Evolutionary conservation across 1,140 invertebrate species (phyloP).

Genomic region (Lepidurus apus): DNA sequence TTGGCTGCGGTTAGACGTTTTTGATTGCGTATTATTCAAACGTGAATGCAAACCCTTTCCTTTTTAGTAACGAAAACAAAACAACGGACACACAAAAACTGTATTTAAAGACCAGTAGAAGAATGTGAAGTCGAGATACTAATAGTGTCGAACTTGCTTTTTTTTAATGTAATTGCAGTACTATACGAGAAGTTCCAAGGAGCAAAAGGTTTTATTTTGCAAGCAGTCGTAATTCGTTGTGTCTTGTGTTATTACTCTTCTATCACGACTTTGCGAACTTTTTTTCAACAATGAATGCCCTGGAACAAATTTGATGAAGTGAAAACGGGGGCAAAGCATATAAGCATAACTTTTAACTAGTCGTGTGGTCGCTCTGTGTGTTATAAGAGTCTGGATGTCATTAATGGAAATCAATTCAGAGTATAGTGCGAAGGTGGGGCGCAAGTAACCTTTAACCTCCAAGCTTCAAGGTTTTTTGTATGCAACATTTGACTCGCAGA

Average conservation of each 20-base stretch:
- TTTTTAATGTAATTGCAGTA: not conserved
- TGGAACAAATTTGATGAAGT: not conserved
- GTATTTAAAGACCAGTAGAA: not conserved
- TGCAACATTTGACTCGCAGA: not conserved
- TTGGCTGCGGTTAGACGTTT: not conserved
- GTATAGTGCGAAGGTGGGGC: conserved; percentile 16
- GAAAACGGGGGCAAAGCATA: conserved; percentile 1
- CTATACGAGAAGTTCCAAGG: not conserved
- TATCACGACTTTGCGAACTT: not conserved
- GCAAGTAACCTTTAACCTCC: conserved; percentile 15
- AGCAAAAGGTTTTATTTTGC: conserved; percentile 5
- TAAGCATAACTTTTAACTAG: not conserved
- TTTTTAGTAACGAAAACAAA: too few relatives aligned
- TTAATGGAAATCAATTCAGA: conserved; percentile 20
- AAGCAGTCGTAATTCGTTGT: not conserved
- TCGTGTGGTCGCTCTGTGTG: not conserved
- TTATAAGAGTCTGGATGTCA: not conserved
- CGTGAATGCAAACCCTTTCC: too few relatives aligned
- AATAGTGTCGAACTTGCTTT: not conserved
- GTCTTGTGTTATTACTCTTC: not conserved
- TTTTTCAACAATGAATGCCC: not conserved
- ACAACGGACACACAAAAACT: too few relatives aligned
- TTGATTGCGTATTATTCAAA: too few relatives aligned
- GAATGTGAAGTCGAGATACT: not conserved
- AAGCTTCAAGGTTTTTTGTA: not conserved